Base-by-base conservation (phyloP, 2,113 vertebrate genomes). In the Spea bombifrons region DNA sequence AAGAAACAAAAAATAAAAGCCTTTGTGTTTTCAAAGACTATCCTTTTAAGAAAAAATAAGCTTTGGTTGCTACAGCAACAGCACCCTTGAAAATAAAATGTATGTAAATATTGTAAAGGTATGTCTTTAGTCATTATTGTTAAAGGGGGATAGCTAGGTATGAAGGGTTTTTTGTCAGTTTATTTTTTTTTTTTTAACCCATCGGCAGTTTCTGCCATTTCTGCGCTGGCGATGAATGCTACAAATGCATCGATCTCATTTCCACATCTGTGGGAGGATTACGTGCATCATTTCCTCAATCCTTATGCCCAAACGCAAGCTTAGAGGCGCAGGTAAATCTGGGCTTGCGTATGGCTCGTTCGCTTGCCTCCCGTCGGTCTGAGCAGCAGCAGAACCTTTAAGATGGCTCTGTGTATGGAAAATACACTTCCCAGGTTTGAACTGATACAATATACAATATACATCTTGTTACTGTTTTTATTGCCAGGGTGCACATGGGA, bases 41-140 rank as follows among this genome's bases (percentile, higher is more conserved):
- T 78, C 76, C 76, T 66, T 68, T 78, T 55, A 30, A 72, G 48
- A 67, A 52, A 65, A 72, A 43, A 68, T 17, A 69, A 65, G 30
- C 59, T 3, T 65, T 72, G 44, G 77, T 80, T 64, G 67, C 71
- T 74, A 80, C 78, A 59, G 17, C 71, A 80, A 80, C 78, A 59
- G 17, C 53, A 74, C 78, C 64, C 61, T 30, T 30, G 30, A 30
- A 71, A 73, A 68, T 52, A 53, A 66, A 64, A 68, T 80, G 67
- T 52, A 59, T 73, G 64, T 71, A 66, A 69, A 78, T 71, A 71
- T 78, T 30, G 30, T 30, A 65, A 71, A 71, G 17, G 53, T 71
- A 71, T 71, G 65, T 76, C 70, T 75, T 45, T 66, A 75, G n/a
- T n/a, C 47, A 0, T 48, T 50, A 75, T 75, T 66, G 64, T 66